These are phyloP conservation scores for Gymnoscopelus microlampas DNA, from an alignment of 2,797 vertebrate genomes.

Conservation along the genomic window DNA sequence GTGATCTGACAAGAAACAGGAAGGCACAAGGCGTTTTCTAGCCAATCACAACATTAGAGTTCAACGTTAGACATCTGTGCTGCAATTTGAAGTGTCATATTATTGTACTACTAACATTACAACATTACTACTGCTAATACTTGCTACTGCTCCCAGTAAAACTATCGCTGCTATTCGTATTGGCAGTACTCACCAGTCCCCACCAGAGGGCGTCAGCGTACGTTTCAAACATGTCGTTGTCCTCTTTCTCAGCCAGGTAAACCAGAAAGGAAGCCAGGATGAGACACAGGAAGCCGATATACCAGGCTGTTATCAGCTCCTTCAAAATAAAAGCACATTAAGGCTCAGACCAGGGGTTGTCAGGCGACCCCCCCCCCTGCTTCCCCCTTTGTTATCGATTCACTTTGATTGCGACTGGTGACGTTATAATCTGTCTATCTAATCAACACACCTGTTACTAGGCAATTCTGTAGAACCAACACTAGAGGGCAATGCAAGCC, in stretches of 20 bases:
- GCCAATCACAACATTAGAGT: slow-evolving; percentile 1
- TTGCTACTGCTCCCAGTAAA: too few species aligned
- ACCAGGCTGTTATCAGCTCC: slow-evolving; percentile 97
- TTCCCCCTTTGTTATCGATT: too few species aligned
- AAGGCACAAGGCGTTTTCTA: too few species aligned
- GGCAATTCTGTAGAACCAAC: too few species aligned
- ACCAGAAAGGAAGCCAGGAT: slow-evolving; percentile 98
- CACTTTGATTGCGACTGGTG: too few species aligned
- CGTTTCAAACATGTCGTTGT: slow-evolving; percentile 96
- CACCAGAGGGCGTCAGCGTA: slow-evolving; percentile 99
- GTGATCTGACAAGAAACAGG: slow-evolving; percentile 85
- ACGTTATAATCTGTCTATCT: too few species aligned
- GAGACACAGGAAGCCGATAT: slow-evolving; percentile 97
- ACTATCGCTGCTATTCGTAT: not conserved
- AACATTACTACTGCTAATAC: not conserved
- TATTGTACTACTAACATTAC: too few species aligned
- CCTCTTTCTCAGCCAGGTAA: slow-evolving; percentile 97
- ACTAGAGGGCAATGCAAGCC: too few species aligned
- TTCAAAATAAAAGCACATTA: slow-evolving; percentile 46
- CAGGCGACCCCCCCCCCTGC: too few species aligned
- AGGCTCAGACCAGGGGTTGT: too few species aligned
- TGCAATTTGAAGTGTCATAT: too few species aligned
- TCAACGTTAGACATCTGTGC: not conserved
- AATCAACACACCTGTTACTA: too few species aligned
- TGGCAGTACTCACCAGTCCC: slow-evolving; percentile 90